Evolutionary conservation across 2,113 vertebrate genomes (phyloP), one percentile per base, ranked within the genome.

Genomic region (Esox niger): DNA sequence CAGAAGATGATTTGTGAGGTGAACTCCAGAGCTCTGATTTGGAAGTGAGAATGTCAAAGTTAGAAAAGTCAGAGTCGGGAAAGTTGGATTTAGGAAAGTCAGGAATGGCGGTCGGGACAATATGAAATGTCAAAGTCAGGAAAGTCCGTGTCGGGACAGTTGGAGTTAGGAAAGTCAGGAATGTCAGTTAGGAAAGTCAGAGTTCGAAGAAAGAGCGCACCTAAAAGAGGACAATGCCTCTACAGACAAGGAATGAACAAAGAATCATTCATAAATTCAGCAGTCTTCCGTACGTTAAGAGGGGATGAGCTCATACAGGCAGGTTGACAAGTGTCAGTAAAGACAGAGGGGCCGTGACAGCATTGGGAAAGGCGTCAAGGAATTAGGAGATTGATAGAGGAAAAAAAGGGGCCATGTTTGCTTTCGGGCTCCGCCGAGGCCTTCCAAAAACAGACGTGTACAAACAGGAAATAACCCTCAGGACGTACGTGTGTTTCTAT

Each of bases 191-290:
- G 21, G 68, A 56, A 56, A 64, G 56, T 65, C 27, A 15, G 43
- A 43, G 3, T 60, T 17, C 30, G 74, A 74, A 68, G 26, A 62
- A n/a, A 1, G 26, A 62, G 75, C n/a, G 62, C 10, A 6, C 68
- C 80, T 67, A 64, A 60, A 43, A 55, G 68, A 75, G 78, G 68
- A 86, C 85, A 86, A 82, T 78, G 79, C 73, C 69, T 82, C 67
- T 75, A 80, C 75, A 83, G 72, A 84, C n/a, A 8, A 6, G 17
- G 49, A 30, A 62, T 2, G 72, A 86, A 88, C 86, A 89, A 88
- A 85, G 84, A 68, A 15, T 52, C 83, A 73, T 84, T 86, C 71
- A 70, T n/a, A n/a, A n/a, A n/a, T 77, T 73, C 80, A 87, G 70
- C 69, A 75, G 77, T 72, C 70, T 83, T 73, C 73, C 62, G 69